Conservation (phyloP, 2,113 vertebrate species). For the Thymallus thymallus region DNA sequence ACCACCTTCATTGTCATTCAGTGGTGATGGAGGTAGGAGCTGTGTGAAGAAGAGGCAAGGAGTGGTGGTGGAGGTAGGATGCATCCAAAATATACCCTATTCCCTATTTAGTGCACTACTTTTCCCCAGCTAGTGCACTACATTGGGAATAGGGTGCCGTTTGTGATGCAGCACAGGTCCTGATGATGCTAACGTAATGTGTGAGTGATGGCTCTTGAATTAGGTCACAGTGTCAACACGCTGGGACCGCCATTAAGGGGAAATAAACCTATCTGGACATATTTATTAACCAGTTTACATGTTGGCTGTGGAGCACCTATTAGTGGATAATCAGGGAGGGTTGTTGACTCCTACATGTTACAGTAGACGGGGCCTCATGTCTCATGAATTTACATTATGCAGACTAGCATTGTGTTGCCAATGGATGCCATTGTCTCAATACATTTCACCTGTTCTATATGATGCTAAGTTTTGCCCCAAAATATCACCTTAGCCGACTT, state of each 20-base stretch:
- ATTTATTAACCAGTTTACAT: constrained; percentile 64
- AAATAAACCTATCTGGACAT: constrained; percentile 58
- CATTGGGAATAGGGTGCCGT: too few relatives aligned
- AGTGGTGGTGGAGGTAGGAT: too few relatives aligned
- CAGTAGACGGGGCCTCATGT: neutral
- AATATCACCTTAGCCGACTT: neutral
- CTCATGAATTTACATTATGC: neutral
- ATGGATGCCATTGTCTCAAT: neutral
- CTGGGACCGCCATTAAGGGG: constrained; percentile 54
- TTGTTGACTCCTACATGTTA: neutral
- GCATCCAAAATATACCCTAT: too few relatives aligned
- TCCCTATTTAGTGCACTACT: too few relatives aligned
- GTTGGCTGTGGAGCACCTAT: constrained; percentile 49
- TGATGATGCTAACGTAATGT: constrained; percentile 17
- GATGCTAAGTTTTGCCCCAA: neutral
- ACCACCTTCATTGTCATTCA: constrained; percentile 30
- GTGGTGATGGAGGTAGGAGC: too few relatives aligned
- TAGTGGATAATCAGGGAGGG: constrained; percentile 51
- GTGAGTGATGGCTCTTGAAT: constrained; percentile 53
- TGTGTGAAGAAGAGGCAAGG: neutral
- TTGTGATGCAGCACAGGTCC: neutral
- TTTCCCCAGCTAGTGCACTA: too few relatives aligned
- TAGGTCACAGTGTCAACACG: constrained; percentile 59
- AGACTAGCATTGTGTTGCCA: neutral
- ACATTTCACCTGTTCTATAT: too few relatives aligned